A percentile compares a stretch with the other conserved stretches of the same genome.
Evolutionary conservation across 2,113 vertebrate genomes (phyloP).

Genomic region (Thalassoma bifasciatum): DNA sequence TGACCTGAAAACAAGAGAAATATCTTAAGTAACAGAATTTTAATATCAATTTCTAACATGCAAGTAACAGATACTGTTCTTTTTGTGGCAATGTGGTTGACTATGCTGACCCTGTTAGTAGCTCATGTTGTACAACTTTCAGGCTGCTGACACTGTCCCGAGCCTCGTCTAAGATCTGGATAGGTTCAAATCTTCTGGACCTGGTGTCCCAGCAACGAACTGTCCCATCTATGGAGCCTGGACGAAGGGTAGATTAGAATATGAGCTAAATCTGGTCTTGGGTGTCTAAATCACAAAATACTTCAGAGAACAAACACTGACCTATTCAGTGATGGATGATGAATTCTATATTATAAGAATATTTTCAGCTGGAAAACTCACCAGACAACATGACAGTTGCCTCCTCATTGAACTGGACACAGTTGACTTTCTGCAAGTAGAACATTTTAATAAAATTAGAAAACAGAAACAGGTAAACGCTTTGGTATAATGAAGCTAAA

Average conservation of each 20-base stretch:
- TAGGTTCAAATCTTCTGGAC: constrained; percentile 86
- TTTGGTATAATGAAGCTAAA: neutral
- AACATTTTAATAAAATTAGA: neutral
- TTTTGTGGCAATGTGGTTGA: neutral
- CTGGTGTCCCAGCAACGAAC: constrained; percentile 93
- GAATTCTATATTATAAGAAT: neutral
- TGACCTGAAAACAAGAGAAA: constrained; percentile 78
- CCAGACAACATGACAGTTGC: constrained; percentile 92
- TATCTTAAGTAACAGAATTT: neutral
- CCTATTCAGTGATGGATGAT: neutral
- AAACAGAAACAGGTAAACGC: neutral
- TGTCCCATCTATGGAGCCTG: constrained; percentile 92
- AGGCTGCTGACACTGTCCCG: constrained; percentile 92
- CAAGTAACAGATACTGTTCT: neutral
- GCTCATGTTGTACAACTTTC: constrained; percentile 88
- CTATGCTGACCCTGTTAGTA: constrained; percentile 88
- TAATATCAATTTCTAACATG: neutral
- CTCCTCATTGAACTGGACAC: constrained; percentile 94
- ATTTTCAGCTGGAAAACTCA: constrained; percentile 63
- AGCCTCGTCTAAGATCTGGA: constrained; percentile 90
- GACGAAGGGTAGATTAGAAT: fast-evolving
- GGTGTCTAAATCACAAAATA: neutral
- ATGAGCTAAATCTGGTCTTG: neutral
- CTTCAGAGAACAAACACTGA: neutral
- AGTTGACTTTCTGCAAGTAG: constrained; percentile 88